These are phyloP conservation scores for Grantiella picta DNA, from an alignment of 2,113 vertebrate species.

Conservation along the genomic window DNA sequence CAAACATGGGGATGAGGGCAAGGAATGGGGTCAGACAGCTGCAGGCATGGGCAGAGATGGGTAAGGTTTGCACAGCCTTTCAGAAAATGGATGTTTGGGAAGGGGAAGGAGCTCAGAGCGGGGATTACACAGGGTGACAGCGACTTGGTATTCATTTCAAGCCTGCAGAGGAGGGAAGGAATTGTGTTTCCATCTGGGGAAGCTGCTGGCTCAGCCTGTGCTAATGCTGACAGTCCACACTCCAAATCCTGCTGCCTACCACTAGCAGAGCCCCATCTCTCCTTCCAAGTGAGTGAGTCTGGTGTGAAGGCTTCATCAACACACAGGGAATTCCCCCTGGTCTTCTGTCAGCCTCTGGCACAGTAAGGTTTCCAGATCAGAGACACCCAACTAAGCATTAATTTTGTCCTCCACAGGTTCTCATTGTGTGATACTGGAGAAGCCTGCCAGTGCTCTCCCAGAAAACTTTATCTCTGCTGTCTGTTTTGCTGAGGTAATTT, in stretches of 20 bases:
- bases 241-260: background rate
- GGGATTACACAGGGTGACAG: fast-evolving
- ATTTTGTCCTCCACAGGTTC: background rate
- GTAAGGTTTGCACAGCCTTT: background rate
- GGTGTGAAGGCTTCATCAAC: background rate
- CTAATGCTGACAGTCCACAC: background rate
- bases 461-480: background rate
- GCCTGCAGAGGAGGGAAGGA: background rate
- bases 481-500: background rate
- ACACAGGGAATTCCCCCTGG: fast-evolving
- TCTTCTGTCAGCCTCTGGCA: background rate
- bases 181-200: background rate
- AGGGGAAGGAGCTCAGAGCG: background rate
- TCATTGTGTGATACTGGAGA: background rate
- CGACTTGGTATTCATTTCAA: background rate
- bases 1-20: background rate
- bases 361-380: background rate
- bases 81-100: background rate
- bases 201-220: background rate
- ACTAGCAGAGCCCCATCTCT: background rate
- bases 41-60: background rate
- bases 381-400: background rate
- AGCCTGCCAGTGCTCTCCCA: background rate
- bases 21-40: background rate
- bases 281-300: background rate